Percentiles rank a stretch among this genome's conserved stretches.
phyloP scores from a whole-genome alignment of 1,140 invertebrate genomes.

The Ganaspis sp. region DNA sequence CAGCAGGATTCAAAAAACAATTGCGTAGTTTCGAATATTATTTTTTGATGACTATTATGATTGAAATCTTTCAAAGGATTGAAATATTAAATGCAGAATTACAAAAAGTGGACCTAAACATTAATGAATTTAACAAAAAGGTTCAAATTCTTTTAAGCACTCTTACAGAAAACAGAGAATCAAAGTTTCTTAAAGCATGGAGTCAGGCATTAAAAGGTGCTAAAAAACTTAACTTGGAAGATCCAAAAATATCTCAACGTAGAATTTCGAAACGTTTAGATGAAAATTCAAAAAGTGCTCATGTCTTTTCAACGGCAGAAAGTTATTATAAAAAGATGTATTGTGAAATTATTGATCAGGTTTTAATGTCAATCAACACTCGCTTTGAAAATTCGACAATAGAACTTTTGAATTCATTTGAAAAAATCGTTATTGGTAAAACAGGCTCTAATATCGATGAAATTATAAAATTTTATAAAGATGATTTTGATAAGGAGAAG shows the following conservation, averaged over 20 bases:
- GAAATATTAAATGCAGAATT: conserved; percentile 35
- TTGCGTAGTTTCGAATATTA: conserved; percentile 37
- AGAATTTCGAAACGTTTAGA: not conserved
- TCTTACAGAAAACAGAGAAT: conserved; percentile 14
- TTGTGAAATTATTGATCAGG: conserved; percentile 33
- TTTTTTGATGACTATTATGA: conserved; percentile 35
- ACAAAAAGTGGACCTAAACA: conserved; percentile 30
- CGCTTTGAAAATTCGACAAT: conserved; percentile 21
- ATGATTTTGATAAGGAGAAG: not conserved
- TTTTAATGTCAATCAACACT: conserved; percentile 18
- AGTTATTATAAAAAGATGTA: conserved; percentile 30
- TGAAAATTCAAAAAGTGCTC: not conserved
- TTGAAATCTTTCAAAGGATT: conserved; percentile 33
- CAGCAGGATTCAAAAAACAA: conserved; percentile 35
- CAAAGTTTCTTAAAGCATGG: conserved; percentile 36
- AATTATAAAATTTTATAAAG: not conserved
- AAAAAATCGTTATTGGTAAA: conserved; percentile 23
- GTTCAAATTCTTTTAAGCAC: conserved; percentile 15
- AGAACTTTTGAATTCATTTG: conserved; percentile 23
- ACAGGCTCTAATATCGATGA: not conserved
- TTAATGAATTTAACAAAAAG: conserved; percentile 36
- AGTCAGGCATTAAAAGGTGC: not conserved
- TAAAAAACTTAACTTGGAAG: conserved; percentile 25
- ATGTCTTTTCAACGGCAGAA: conserved; percentile 12
- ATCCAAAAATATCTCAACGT: conserved; percentile 21